Percentiles rank a stretch among this genome's conserved stretches.
Evolutionary conservation across 2,888 invertebrate genomes (phyloP).

Genomic region (Cosmia trapezina): DNA sequence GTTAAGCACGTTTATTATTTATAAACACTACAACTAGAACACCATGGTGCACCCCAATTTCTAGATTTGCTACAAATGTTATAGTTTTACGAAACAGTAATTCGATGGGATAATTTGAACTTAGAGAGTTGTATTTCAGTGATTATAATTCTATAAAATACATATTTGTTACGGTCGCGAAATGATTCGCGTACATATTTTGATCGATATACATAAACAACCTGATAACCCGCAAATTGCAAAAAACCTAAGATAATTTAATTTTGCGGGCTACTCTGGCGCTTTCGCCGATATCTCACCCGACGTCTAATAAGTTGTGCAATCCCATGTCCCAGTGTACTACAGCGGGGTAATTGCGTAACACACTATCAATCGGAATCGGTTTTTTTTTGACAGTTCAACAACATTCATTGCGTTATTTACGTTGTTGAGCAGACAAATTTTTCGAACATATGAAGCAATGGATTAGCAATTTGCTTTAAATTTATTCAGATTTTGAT

Average conservation of each 20-base stretch:
- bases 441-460: too few species aligned
- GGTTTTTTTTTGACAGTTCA: too few species aligned
- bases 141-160: not conserved
- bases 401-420: too few species aligned
- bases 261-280: not conserved
- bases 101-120: not conserved
- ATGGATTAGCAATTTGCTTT: too few species aligned
- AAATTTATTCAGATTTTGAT: too few species aligned
- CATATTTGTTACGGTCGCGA: not conserved
- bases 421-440: too few species aligned
- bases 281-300: not conserved
- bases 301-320: not conserved
- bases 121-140: not conserved
- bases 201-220: not conserved
- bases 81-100: not conserved
- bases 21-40: too few species aligned
- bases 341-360: too few species aligned
- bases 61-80: not conserved
- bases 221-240: accelerated
- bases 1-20: too few species aligned
- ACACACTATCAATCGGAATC: too few species aligned
- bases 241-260: not conserved
- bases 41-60: not conserved
- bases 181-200: too few species aligned
- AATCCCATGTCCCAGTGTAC: not conserved